Conservation (phyloP, 2,113 vertebrate species). For the Aspiorhynchus laticeps region DNA sequence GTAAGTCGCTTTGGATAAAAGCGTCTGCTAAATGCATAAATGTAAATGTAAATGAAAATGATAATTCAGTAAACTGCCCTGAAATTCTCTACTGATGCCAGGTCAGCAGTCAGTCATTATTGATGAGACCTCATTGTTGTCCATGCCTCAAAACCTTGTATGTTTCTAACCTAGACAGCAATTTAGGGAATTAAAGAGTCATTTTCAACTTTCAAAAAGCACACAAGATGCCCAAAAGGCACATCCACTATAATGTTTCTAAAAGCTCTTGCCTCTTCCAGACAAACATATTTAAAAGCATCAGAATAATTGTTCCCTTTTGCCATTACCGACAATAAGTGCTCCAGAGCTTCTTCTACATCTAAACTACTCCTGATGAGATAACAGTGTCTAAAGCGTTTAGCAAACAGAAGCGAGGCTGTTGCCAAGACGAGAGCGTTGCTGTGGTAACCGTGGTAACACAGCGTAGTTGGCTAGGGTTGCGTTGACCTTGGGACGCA, state of each 20-base stretch:
- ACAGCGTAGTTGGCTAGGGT: background rate
- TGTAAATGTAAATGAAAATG: no score
- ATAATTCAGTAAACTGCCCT: no score
- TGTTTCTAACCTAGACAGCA: background rate
- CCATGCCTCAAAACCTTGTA: background rate
- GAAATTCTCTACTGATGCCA: background rate
- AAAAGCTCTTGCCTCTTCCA: background rate
- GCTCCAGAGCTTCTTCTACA: background rate
- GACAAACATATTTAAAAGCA: conserved; percentile 1
- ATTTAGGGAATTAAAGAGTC: background rate
- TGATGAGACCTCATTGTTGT: background rate
- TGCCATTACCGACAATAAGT: background rate
- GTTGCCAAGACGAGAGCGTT: conserved; percentile 44
- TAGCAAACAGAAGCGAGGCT: conserved; percentile 5
- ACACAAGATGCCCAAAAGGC: background rate
- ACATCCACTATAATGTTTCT: background rate
- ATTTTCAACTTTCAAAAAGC: no score
- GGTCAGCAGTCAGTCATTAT: background rate
- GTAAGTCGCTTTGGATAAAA: no score
- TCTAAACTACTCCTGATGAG: conserved; percentile 11
- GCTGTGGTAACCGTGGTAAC: conserved; percentile 53
- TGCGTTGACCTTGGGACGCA: conserved; percentile 20
- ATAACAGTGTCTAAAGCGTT: conserved; percentile 8
- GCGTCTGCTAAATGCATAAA: no score
- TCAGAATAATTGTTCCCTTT: background rate